Evolutionary conservation across 2,888 invertebrate genomes (phyloP).

Genomic region (Hypomecis atomaria): DNA sequence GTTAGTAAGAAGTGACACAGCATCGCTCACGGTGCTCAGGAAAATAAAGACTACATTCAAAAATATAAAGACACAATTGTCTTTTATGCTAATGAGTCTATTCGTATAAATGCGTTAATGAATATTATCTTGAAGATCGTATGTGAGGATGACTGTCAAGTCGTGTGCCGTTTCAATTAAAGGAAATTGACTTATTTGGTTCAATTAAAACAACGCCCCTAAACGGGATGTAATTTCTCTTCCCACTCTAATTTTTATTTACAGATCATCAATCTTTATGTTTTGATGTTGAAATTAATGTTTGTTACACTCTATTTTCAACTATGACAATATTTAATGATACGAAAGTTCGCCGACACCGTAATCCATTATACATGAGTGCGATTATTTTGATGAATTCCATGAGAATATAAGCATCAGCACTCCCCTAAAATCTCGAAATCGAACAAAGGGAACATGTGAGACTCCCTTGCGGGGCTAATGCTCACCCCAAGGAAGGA

Average conservation of each 20-base stretch:
- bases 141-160: conserved; percentile 22
- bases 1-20: conserved; percentile 59
- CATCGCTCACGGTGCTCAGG: conserved; percentile 64
- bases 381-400: conserved; percentile 83
- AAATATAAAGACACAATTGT: conserved; percentile 78
- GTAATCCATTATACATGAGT: conserved; percentile 78
- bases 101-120: conserved; percentile 49
- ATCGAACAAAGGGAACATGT: conserved; percentile 82
- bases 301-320: conserved; percentile 36
- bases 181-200: conserved; percentile 38
- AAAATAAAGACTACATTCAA: conserved; percentile 64
- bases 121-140: conserved; percentile 33
- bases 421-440: conserved; percentile 82
- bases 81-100: conserved; percentile 72
- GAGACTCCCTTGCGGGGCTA: conserved; percentile 80
- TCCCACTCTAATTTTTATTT: conserved; percentile 4
- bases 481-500: conserved; percentile 83
- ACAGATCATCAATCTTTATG: conserved; percentile 41
- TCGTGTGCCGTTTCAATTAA: conserved; percentile 48
- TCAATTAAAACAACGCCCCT: conserved; percentile 40
- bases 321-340: conserved; percentile 66
- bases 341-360: conserved; percentile 71
- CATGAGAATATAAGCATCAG: conserved; percentile 78
- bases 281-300: conserved; percentile 44
- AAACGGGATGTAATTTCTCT: conserved; percentile 23